Evolutionary conservation across 2,113 vertebrate species (phyloP), one percentile per base, ranked within the genome.

Genomic region (Hemibagrus wyckioides): DNA sequence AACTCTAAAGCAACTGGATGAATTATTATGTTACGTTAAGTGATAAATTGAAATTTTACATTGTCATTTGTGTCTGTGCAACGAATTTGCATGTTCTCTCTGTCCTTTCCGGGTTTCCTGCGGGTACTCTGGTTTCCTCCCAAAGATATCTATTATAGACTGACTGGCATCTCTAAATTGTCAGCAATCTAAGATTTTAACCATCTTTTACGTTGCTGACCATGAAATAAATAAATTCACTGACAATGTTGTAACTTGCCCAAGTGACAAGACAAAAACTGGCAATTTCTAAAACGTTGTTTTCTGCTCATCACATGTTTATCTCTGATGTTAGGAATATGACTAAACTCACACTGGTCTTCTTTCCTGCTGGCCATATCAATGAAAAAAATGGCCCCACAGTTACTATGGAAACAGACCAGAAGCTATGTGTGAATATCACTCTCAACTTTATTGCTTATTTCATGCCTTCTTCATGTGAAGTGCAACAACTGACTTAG

Each of bases 331-430:
- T 81, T 80, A 54, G 54, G 41, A 83, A 21, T 85, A 80, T 83
- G 63, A 15, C 17, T 54, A 61, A 63, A 65, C 19, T 61, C 54
- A 86, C 69, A 56, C 25, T 79, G 77, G 48, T 86, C 75, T 65
- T 86, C 30, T 75, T 84, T 86, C 63, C 77, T 80, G 80, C 39
- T 86, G 39, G 28, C 84, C 86, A 90, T 90, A 80, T 90, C 57
- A 80, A 84, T 56, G 59, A 19, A 65, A 76, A 75, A 25, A 28
- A 61, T 84, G 50, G 36, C 63, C 63, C 19, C 75, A 80, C 57
- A 52, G 86, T 90, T 90, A 87, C 89, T 88, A 90, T 88, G 84
- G 89, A 83, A 85, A 90, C 84, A 30, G 87, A 88, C 63, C 82
- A 85, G 83, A 67, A 87, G 76, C 80, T 73, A 82, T 79, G 81